Conservation (phyloP, 2,113 vertebrate species). For the Lycaon pictus region DNA sequence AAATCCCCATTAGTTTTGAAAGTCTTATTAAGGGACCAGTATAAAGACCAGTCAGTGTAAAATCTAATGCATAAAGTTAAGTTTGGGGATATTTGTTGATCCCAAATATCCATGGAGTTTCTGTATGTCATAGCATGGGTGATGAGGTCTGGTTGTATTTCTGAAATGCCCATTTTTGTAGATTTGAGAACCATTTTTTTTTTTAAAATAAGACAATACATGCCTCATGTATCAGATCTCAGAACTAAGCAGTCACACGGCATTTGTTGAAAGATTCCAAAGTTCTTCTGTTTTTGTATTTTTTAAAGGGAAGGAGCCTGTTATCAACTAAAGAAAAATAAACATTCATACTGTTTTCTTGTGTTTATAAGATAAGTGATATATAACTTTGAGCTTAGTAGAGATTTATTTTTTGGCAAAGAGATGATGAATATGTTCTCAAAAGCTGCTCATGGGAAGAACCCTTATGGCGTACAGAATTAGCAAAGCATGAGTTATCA, state of each 20-base stretch:
- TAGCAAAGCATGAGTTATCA: neutral
- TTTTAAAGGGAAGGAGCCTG: neutral
- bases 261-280: slow-evolving; percentile 28
- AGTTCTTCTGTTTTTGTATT: neutral
- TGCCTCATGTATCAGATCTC: neutral
- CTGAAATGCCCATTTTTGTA: neutral
- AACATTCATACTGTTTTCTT: slow-evolving; percentile 44
- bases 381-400: neutral
- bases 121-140: neutral
- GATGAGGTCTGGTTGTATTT: neutral
- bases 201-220: neutral
- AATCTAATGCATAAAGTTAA: slow-evolving; percentile 18
- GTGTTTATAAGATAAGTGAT: slow-evolving; percentile 14
- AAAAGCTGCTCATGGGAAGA: neutral
- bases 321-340: slow-evolving; percentile 60
- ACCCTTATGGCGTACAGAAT: neutral
- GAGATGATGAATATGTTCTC: neutral
- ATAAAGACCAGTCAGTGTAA: neutral
- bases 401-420: slow-evolving; percentile 17
- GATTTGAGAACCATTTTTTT: slow-evolving; percentile 7
- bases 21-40: neutral
- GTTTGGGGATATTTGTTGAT: neutral
- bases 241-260: neutral
- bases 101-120: neutral
- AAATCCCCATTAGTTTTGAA: neutral